phyloP scores from a whole-genome alignment of 2,797 vertebrate genomes.

The Streptopelia turtur region DNA sequence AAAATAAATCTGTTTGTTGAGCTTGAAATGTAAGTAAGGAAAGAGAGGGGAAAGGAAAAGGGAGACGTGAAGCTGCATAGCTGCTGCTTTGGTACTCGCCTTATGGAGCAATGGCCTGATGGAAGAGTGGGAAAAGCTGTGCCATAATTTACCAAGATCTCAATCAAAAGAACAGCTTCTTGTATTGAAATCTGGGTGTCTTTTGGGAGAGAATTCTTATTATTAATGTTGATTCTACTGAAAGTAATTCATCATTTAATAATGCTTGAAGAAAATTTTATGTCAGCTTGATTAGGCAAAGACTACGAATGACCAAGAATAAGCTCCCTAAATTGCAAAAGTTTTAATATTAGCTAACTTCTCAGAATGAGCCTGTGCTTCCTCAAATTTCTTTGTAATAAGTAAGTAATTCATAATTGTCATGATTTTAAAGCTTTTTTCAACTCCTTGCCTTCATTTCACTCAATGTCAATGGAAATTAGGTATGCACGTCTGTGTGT shows the following conservation, averaged over 20 bases:
- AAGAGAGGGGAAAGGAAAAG: not conserved
- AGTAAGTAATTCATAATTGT: not conserved
- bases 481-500: not conserved
- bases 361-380: not conserved
- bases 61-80: not conserved
- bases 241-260: slow-evolving; percentile 18
- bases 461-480: slow-evolving; percentile 14
- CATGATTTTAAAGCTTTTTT: slow-evolving; percentile 8
- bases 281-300: not conserved
- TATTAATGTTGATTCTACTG: not conserved
- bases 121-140: not conserved
- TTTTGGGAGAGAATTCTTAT: not conserved
- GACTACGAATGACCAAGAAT: not conserved
- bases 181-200: not conserved
- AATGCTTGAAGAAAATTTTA: not conserved
- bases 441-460: slow-evolving; percentile 3
- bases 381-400: not conserved
- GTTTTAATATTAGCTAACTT: not conserved
- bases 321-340: not conserved
- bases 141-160: not conserved
- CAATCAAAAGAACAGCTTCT: not conserved
- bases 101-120: not conserved
- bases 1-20: not conserved
- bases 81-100: not conserved
- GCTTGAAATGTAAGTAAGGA: not conserved